Base-by-base conservation (phyloP, 1,140 invertebrate genomes). In the Lepidotrigona ventralis region DNA sequence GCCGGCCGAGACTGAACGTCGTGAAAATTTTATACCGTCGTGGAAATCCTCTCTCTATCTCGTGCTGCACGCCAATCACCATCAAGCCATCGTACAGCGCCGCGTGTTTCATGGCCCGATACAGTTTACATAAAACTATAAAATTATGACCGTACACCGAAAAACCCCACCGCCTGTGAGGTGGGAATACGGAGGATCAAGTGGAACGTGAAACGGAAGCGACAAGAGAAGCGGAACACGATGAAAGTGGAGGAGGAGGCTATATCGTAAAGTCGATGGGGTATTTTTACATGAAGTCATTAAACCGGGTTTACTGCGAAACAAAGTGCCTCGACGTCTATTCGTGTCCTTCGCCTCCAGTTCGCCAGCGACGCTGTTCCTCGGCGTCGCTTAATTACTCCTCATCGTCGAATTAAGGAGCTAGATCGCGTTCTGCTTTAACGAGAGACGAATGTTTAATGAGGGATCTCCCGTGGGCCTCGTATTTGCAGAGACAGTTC, bases 121-220 rank as follows among this genome's bases (percentile, higher is more conserved):
- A 92, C 90, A 92, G 90, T 92, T 92, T 92, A 92, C 91, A 92
- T 92, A 92, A 92, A 92, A 92, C 91, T 92, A 92, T 92, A 91
- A 92, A 92, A 90, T 92, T 92, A 92, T 92, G 87, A 84, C 70
- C 85, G 86, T 86, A 84, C 39, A 88, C 85, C 89, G 85, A 90
- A 88, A 91, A 83, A 60, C 58, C 23, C 39, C 23, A 60, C 23
- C 82, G 39, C 6, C 79, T 54, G 75, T 33, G 76, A 85, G 81
- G 71, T 46, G 79, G 81, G 85, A 76, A 84, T 84, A 85, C 33
- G 2, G 11, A 19, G 14, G 15, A 56, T 26, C 29, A 19, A 0
- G 60, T 12, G 29, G 3, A 63, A 51, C 23, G 33, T 29, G 51
- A 11, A 72, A 54, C 71, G 51, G 29, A 21, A 46, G 39, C 39